These are phyloP conservation scores for Scotopteryx bipunctaria DNA, from an alignment of 2,888 invertebrate genomes.

Conservation along the genomic window DNA sequence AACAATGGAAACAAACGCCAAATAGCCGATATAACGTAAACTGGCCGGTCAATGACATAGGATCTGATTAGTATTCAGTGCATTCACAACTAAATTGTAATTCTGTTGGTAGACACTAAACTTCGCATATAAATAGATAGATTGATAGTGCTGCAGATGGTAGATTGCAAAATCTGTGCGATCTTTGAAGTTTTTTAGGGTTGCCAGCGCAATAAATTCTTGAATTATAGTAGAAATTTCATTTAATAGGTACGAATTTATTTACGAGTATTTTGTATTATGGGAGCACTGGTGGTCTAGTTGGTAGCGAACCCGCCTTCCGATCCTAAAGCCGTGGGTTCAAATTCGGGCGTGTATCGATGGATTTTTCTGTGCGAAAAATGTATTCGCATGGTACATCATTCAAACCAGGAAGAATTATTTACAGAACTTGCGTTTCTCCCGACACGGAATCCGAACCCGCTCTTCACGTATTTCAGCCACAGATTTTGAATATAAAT, in stretches of 20 bases:
- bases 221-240: slow-evolving; percentile 20
- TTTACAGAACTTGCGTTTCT: no score
- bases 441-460: no score
- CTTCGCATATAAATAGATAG: slow-evolving; percentile 34
- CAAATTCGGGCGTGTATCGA: no score
- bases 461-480: no score
- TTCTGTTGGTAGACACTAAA: slow-evolving; percentile 36
- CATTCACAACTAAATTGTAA: slow-evolving; percentile 43
- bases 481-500: no score
- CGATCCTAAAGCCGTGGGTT: no score
- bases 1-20: slow-evolving; percentile 38
- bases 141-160: slow-evolving; percentile 28
- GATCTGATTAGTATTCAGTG: slow-evolving; percentile 44
- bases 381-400: no score
- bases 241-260: neutral
- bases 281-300: no score
- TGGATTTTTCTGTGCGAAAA: no score
- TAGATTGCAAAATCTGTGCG: slow-evolving; percentile 24
- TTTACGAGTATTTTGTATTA: no score
- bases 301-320: no score
- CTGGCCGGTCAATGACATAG: slow-evolving; percentile 54
- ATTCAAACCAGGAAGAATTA: no score
- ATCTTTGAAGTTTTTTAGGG: slow-evolving; percentile 17
- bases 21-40: slow-evolving; percentile 46
- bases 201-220: slow-evolving; percentile 16